Conservation (phyloP, 2,113 vertebrate species). For the Motacilla alba region DNA sequence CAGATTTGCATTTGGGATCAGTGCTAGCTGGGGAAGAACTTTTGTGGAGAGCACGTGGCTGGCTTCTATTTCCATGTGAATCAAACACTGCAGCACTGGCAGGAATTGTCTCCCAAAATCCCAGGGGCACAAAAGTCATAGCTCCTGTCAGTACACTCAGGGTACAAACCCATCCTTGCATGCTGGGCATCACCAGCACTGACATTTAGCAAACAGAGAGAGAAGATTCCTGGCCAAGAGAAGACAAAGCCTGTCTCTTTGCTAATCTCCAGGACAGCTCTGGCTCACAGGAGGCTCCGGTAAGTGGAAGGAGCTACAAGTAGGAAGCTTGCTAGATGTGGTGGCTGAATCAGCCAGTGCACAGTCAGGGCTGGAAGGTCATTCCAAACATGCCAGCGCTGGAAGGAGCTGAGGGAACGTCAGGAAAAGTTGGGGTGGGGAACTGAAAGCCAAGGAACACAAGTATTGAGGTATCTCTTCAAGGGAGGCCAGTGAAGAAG, state of each 20-base stretch:
- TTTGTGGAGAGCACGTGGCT: accelerated
- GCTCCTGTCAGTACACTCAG: background rate
- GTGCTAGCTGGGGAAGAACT: background rate
- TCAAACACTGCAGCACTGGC: background rate
- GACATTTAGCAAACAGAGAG: background rate
- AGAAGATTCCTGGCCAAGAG: background rate
- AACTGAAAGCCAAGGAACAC: background rate
- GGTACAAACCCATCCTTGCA: background rate
- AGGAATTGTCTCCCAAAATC: background rate
- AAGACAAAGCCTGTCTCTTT: background rate
- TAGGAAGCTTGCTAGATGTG: background rate
- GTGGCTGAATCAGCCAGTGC: background rate
- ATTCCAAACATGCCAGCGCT: background rate
- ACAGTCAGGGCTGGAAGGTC: background rate
- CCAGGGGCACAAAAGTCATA: background rate
- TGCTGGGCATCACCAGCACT: background rate
- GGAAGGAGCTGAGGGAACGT: background rate
- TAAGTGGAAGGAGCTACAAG: background rate
- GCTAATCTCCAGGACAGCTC: background rate
- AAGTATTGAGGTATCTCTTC: background rate
- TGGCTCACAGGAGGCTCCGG: background rate
- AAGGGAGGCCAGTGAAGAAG: background rate
- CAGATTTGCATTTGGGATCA: background rate
- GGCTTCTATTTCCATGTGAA: background rate
- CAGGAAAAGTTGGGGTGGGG: background rate